A percentile compares a stretch with the other conserved stretches of the same genome.
Evolutionary conservation across 2,888 invertebrate genomes (phyloP).

Genomic region (Tubiluchus corallicola): DNA sequence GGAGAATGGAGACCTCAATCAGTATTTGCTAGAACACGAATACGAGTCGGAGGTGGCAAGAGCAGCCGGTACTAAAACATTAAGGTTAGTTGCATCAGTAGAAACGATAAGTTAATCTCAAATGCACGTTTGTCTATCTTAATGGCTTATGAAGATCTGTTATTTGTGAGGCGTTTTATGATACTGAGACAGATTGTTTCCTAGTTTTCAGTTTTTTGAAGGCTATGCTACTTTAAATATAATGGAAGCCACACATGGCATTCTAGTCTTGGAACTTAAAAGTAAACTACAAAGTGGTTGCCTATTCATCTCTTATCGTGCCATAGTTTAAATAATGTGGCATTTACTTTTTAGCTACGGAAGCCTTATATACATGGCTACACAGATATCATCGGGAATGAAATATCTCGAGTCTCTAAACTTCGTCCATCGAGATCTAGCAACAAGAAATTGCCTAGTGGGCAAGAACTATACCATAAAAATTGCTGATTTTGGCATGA

Average conservation of each 20-base stretch:
- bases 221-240: too few species aligned
- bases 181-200: too few species aligned
- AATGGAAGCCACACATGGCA: too few species aligned
- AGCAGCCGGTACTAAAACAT: slow-evolving; percentile 41
- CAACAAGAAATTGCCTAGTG: slow-evolving; percentile 69
- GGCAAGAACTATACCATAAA: slow-evolving; percentile 43
- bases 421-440: slow-evolving; percentile 75
- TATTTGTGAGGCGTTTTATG: too few species aligned
- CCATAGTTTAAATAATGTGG: too few species aligned
- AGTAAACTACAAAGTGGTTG: too few species aligned
- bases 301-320: too few species aligned
- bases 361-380: slow-evolving; percentile 49
- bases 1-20: slow-evolving; percentile 62
- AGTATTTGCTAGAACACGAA: slow-evolving; percentile 48
- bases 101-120: too few species aligned
- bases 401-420: slow-evolving; percentile 66
- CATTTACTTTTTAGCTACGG: background rate
- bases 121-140: too few species aligned
- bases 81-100: slow-evolving; percentile 41
- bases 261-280: too few species aligned
- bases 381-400: slow-evolving; percentile 75
- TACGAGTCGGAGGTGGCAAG: slow-evolving; percentile 45
- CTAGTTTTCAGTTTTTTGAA: too few species aligned
- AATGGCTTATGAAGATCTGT: too few species aligned
- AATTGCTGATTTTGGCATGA: slow-evolving; percentile 65